Evolutionary conservation across 2,113 vertebrate genomes (phyloP).

Genomic region (Leiothrix lutea): DNA sequence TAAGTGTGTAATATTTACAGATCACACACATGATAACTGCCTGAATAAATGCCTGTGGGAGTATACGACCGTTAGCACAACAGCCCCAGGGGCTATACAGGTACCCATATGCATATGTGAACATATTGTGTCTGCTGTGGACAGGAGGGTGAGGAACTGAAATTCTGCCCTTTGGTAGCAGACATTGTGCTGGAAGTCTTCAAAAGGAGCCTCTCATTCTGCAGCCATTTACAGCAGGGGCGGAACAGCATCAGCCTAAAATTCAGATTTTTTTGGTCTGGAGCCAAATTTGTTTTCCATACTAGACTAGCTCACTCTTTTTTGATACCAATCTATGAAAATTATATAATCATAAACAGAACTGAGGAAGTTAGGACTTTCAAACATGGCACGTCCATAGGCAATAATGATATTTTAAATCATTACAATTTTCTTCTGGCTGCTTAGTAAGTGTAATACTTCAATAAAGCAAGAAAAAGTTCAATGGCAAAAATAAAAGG

Average conservation of each 20-base stretch:
- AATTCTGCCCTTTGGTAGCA: neutral
- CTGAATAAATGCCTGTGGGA: neutral
- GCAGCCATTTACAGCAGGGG: neutral
- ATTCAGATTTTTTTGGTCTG: neutral
- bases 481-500: neutral
- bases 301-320: neutral
- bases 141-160: neutral
- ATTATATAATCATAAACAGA: neutral
- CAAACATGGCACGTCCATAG: neutral
- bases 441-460: neutral
- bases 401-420: neutral
- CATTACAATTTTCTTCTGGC: neutral
- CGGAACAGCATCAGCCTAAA: rapidly evolving
- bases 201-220: neutral
- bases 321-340: neutral
- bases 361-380: neutral
- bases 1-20: neutral
- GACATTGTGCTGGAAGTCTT: neutral
- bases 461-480: neutral
- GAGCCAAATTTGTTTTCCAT: neutral
- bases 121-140: rapidly evolving
- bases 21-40: neutral
- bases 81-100: neutral
- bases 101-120: neutral
- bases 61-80: neutral